Base-by-base conservation (phyloP, 2,888 invertebrate species). In the Germaria angustata region DNA sequence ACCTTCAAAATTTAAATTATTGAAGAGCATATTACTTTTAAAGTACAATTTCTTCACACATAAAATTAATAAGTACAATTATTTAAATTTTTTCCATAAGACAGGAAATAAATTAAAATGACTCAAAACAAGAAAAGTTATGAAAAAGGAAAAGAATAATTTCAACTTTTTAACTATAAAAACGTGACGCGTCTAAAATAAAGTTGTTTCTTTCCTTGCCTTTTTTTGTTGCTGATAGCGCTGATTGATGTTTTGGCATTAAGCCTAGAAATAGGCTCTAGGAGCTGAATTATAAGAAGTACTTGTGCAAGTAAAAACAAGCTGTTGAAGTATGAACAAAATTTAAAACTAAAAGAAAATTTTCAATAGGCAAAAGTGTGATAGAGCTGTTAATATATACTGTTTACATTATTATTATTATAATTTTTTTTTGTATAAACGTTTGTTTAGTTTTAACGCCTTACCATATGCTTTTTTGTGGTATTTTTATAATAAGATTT, bases 181-280 rank as follows among this genome's bases (percentile, higher is more conserved):
- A 80, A 75, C 68, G 44, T 73, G 68, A 61, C 63, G 53, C 61
- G 61, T 68, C 73, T 71, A 6, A 5, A 59, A 59, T 34, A 22
- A 44, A 65, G 49, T 39, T 57, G n/a, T 36, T 57, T 53, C 9
- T 32, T 20, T 32, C 9, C 11, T 59, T 32, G 39, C 7, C 6
- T 20, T 39, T 11, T 22, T 59, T 41, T 57, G 2, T 15, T 36
- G 17, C 71, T 44, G 51, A 44, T 71, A 71, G 57, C 15, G 46
- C 57, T 53, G 77, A 78, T 78, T 73, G 73, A 80, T 76, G 57
- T 76, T 59, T 63, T 80, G 80, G 80, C 57, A 76, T 75, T 65
- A 57, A 65, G 80, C 80, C 80, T 69, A 66, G 71, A 76, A 76
- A 34, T 65, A 80, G 32, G 44, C 57, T 39, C 7, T 13, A n/a